A percentile compares a stretch with the other conserved stretches of the same genome.
phyloP scores from a whole-genome alignment of 2,113 vertebrate species.

The Lophotis ruficrista region DNA sequence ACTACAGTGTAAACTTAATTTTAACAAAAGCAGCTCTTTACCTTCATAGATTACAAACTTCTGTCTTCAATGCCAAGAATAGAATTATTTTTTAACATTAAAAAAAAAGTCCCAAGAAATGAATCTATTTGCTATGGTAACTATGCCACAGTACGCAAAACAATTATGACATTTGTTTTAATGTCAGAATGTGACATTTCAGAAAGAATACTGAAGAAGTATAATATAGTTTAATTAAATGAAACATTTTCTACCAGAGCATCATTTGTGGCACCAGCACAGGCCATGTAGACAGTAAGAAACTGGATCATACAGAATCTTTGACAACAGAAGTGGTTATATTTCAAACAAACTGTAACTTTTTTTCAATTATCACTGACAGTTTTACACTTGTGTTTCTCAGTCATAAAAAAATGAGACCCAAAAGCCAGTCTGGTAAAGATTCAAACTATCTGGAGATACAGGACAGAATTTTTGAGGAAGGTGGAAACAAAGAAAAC shows the following conservation, averaged over 20 bases:
- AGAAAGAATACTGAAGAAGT: not conserved
- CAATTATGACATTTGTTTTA: slow-evolving; percentile 12
- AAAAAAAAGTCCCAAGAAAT: not conserved
- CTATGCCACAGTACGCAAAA: not conserved
- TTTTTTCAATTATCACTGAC: not conserved
- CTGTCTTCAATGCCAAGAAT: not conserved
- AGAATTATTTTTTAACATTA: not conserved
- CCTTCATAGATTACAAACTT: not conserved
- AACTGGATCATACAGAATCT: not conserved
- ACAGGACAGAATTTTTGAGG: not conserved
- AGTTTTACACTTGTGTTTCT: not conserved
- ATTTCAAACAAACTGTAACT: not conserved
- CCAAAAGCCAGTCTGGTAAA: not conserved
- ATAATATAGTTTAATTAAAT: not conserved
- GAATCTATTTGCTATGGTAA: not conserved
- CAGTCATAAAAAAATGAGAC: not conserved
- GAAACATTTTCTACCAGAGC: not conserved
- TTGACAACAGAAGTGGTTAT: not conserved
- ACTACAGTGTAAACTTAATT: not conserved
- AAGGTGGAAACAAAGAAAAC: not conserved
- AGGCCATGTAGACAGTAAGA: not conserved
- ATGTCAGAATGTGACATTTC: slow-evolving; percentile 35
- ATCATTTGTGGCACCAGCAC: not conserved
- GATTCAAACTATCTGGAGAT: not conserved
- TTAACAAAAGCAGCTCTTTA: not conserved